Conservation (phyloP, 2,888 invertebrate species). For the Baccha elongata region DNA sequence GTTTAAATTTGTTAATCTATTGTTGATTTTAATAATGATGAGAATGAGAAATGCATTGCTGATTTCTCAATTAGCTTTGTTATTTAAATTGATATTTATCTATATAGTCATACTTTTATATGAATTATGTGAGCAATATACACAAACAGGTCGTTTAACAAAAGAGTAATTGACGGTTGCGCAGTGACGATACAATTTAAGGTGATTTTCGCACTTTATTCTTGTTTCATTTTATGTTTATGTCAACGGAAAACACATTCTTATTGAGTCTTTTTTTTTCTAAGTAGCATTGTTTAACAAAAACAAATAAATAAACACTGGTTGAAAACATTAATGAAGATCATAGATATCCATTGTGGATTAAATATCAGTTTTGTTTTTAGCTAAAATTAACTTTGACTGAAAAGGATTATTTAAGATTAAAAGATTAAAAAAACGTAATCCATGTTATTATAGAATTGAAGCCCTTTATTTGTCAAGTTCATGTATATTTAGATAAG, state of each 20-base stretch:
- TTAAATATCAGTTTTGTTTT: too few species aligned
- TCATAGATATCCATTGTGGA: too few species aligned
- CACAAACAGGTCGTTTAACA: slow-evolving; percentile 15
- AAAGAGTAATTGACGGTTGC: not conserved
- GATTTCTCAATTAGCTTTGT: slow-evolving; percentile 18
- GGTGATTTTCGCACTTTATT: not conserved
- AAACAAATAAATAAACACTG: not conserved
- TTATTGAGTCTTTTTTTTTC: slow-evolving; percentile 7
- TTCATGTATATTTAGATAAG: not conserved
- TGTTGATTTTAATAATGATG: too few species aligned
- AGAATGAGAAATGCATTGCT: not conserved
- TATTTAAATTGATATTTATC: slow-evolving; percentile 4
- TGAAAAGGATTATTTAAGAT: too few species aligned
- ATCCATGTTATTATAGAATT: not conserved
- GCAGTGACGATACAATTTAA: not conserved
- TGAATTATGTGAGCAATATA: slow-evolving; percentile 1
- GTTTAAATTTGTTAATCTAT: too few species aligned
- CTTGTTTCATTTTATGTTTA: not conserved
- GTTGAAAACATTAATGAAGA: too few species aligned
- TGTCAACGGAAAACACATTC: slow-evolving; percentile 18
- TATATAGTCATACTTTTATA: not conserved
- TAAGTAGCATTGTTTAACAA: not conserved
- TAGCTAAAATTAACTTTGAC: too few species aligned
- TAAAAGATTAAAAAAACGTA: not conserved
- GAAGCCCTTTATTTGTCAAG: not conserved